phyloP scores from a whole-genome alignment of 2,797 vertebrate genomes.

The Gorsachius magnificus region DNA sequence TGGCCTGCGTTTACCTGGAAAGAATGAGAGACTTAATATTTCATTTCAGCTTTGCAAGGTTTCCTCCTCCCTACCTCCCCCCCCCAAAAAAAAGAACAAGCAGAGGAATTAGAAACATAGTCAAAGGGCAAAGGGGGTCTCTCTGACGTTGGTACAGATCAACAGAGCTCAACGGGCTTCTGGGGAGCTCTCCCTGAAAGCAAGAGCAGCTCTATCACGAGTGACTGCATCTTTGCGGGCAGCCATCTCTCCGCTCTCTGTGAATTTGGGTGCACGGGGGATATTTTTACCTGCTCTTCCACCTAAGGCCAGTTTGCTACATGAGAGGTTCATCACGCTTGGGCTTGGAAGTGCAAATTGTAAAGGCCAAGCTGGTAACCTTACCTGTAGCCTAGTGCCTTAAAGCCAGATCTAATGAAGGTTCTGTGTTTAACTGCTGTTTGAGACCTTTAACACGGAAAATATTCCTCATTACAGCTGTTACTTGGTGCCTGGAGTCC shows the following conservation, averaged over 20 bases:
- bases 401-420: neutral
- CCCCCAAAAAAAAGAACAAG: neutral
- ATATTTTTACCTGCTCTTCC: neutral
- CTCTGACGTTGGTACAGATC: neutral
- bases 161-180: neutral
- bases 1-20: conserved; percentile 76
- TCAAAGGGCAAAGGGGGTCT: neutral
- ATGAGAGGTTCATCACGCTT: neutral
- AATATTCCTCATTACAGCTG: neutral
- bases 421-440: neutral
- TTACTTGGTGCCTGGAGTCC: neutral
- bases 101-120: neutral
- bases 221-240: neutral
- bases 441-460: neutral
- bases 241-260: neutral
- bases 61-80: neutral
- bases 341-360: neutral
- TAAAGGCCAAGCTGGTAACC: neutral
- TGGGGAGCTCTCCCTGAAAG: neutral
- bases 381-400: neutral
- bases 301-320: neutral
- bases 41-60: conserved; percentile 63
- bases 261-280: accelerated
- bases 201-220: neutral
- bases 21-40: conserved; percentile 70